Evolutionary conservation across 2,888 invertebrate species (phyloP).

Genomic region (Machimus atricapillus): DNA sequence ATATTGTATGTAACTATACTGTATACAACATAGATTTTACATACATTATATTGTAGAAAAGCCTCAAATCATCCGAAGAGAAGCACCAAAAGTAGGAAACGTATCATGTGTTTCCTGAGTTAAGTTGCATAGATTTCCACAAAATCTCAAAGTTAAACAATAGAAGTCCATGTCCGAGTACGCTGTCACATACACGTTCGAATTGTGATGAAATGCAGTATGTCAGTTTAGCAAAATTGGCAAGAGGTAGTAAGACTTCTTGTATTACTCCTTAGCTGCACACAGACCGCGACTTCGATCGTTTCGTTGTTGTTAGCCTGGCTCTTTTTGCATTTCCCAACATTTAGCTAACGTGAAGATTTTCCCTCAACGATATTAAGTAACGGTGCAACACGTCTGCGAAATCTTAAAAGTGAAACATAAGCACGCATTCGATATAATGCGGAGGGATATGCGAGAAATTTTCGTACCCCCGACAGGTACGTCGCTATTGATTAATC

Average conservation of each 20-base stretch:
- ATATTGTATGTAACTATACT: no score
- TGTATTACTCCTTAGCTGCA: background rate
- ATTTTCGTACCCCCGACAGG: constrained; percentile 14
- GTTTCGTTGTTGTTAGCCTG: background rate
- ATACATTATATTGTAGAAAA: background rate
- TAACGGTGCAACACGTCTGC: constrained; percentile 20
- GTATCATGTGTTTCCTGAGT: background rate
- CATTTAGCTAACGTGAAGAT: background rate
- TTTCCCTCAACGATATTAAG: constrained; percentile 4
- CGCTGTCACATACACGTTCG: background rate
- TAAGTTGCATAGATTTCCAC: constrained; percentile 1
- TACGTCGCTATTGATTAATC: constrained; percentile 14
- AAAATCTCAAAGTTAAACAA: background rate
- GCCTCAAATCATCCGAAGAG: background rate
- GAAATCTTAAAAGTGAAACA: constrained; percentile 12
- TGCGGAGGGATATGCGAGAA: background rate
- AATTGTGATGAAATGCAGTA: constrained; percentile 3
- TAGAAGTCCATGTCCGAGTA: background rate
- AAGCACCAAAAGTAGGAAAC: background rate
- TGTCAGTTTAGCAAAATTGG: background rate
- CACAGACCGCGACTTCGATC: background rate
- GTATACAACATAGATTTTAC: no score
- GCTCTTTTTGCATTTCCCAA: constrained; percentile 24
- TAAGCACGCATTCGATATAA: constrained; percentile 21
- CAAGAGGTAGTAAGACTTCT: background rate